Evolutionary conservation across 1,140 invertebrate species (phyloP), one percentile per base, ranked within the genome.

Genomic region (Bicyclus anynana): DNA sequence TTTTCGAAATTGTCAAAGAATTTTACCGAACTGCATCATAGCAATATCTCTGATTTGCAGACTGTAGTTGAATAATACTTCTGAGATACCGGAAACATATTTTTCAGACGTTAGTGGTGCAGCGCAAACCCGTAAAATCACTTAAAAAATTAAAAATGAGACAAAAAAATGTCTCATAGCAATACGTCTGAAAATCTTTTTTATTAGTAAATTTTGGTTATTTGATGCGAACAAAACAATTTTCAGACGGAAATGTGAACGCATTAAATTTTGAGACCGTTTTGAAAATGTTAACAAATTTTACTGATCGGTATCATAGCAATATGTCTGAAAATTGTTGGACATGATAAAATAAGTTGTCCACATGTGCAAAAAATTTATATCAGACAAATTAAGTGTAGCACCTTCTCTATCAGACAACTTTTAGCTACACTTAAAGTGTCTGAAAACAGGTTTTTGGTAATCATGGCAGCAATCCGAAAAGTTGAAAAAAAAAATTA

Each of bases 51-150:
- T 60, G 50, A 60, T 60, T 60, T 53, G 40, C 58, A 53, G 51
- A 53, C 40, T 60, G 58, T 60, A 61, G 51, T 60, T 60, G 50
- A 60, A 60, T 53, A 51, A 40, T 60, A 53, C 44, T 51, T 62
- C 33, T 62, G 52, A 62, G 47, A 62, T 62, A 55, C 53, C 53
- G 52, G 40, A 56, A 62, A 62, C 53, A 62, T 46, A 56, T 56
- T 62, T 62, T 62, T 55, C 59, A 56, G 59, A 62, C 53, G 38
- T 52, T 52, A 52, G 38, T 56, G 42, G 59, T 52, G 59, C 56
- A 61, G 46, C 52, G 59, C 52, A 52, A 51, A 62, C 59, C 59
- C 53, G 37, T 50, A 56, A 62, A 56, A 56, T 47, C 53, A 48
- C 40, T 53, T 9, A 60, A 53, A 60, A 60, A 53, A 60, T 50